These are phyloP conservation scores for Drosophila serrata DNA, from an alignment of 1,140 invertebrate genomes.

Conservation along the genomic window DNA sequence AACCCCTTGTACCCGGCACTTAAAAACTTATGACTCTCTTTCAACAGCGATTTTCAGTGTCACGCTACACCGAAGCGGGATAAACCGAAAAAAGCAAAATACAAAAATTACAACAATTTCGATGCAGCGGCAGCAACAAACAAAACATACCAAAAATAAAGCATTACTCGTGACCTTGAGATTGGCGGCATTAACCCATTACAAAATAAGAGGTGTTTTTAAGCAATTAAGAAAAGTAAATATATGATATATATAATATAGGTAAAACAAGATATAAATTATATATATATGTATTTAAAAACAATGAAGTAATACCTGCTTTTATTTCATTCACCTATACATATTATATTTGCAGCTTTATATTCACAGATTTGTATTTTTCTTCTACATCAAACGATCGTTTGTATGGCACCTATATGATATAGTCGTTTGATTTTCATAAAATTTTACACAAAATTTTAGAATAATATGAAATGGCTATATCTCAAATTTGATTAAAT, in stretches of 20 bases:
- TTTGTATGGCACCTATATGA: too few relatives aligned
- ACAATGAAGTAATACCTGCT: too few relatives aligned
- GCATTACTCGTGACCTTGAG: conserved; percentile 61
- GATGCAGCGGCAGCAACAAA: conserved; percentile 38
- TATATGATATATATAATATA: background rate
- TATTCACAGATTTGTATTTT: too few relatives aligned
- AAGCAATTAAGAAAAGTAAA: background rate
- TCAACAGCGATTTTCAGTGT: conserved; percentile 60
- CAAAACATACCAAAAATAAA: conserved; percentile 39
- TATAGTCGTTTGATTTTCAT: too few relatives aligned
- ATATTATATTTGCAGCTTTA: too few relatives aligned
- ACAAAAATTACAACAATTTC: conserved; percentile 59
- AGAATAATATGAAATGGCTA: too few relatives aligned
- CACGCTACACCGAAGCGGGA: conserved; percentile 50
- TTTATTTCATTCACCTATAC: too few relatives aligned
- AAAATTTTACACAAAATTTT: too few relatives aligned
- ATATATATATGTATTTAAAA: too few relatives aligned
- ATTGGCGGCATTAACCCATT: conserved; percentile 60
- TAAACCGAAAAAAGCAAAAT: conserved; percentile 21
- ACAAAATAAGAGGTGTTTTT: conserved; percentile 23
- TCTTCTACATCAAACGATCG: too few relatives aligned
- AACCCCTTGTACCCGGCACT: background rate
- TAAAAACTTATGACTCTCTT: conserved; percentile 11
- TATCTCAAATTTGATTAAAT: too few relatives aligned
- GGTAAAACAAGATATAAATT: too few relatives aligned